A percentile compares a stretch with the other conserved stretches of the same genome.
Evolutionary conservation across 1,140 invertebrate genomes (phyloP).

Genomic region (Diorhabda elongata): DNA sequence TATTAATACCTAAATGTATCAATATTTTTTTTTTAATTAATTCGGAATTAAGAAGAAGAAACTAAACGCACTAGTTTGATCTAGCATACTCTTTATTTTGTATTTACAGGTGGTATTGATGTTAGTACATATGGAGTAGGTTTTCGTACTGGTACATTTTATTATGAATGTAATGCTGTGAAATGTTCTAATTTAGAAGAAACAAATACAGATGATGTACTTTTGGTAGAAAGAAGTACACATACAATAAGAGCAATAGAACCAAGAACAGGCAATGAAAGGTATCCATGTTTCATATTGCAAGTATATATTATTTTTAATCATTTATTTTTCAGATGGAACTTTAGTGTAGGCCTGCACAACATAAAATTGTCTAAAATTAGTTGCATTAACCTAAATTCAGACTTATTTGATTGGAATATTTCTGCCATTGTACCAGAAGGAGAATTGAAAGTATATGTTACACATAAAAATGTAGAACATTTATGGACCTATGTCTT

Average conservation of each 20-base stretch:
- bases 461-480: conserved; percentile 52
- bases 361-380: conserved; percentile 62
- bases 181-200: conserved; percentile 62
- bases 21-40: no score
- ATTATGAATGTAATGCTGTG: conserved; percentile 72
- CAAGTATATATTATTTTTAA: background rate
- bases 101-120: conserved; percentile 56
- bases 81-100: no score
- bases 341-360: conserved; percentile 90
- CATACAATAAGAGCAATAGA: conserved; percentile 85
- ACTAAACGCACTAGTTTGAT: no score
- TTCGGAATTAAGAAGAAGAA: no score
- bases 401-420: conserved; percentile 52
- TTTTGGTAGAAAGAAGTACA: conserved; percentile 70
- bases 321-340: conserved; percentile 67
- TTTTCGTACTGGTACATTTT: conserved; percentile 66
- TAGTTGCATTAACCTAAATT: conserved; percentile 38
- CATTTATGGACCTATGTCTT: conserved; percentile 75
- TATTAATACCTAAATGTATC: no score
- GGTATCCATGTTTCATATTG: conserved; percentile 49
- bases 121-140: conserved; percentile 69
- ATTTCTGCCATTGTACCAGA: conserved; percentile 69
- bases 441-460: conserved; percentile 65
- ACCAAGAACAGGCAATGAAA: conserved; percentile 74
- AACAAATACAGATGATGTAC: conserved; percentile 61